These are phyloP conservation scores for Seira musarum DNA, from an alignment of 2,888 invertebrate species.

Conservation along the genomic window DNA sequence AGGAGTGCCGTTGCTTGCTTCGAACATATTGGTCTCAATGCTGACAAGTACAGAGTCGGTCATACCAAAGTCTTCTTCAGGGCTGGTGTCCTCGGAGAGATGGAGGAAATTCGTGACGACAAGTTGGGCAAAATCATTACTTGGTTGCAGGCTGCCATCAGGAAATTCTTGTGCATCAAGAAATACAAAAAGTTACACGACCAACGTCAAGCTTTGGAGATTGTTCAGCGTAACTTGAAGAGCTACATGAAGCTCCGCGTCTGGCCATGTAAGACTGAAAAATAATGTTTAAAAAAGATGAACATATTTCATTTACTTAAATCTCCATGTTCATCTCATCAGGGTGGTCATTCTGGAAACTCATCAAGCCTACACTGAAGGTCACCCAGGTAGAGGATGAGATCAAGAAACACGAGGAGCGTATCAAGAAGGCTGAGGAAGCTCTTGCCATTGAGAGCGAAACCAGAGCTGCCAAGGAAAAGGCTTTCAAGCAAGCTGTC, in stretches of 20 bases:
- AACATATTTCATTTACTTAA: no score
- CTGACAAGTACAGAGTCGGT: slow-evolving; percentile 97
- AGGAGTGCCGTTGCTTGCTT: slow-evolving; percentile 88
- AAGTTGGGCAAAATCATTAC: slow-evolving; percentile 97
- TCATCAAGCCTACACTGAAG: slow-evolving; percentile 98
- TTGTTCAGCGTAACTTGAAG: slow-evolving; percentile 99
- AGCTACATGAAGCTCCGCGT: slow-evolving; percentile 99
- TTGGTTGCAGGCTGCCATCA: slow-evolving; percentile 93
- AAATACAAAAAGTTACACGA: slow-evolving; percentile 76
- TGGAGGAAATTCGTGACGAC: slow-evolving; percentile 99
- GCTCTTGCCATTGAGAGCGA: slow-evolving; percentile 94
- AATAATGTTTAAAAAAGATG: no score
- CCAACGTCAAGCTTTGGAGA: slow-evolving; percentile 88
- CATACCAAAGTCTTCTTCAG: slow-evolving; percentile 99
- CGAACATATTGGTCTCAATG: slow-evolving; percentile 88
- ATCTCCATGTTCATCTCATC: no score
- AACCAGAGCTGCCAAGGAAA: no score
- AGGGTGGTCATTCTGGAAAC: no score
- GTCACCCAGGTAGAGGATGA: slow-evolving; percentile 99
- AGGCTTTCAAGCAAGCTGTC: slow-evolving; percentile 75
- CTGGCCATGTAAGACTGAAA: slow-evolving; percentile 79
- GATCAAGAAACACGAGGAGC: slow-evolving; percentile 98
- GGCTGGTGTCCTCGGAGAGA: slow-evolving; percentile 99
- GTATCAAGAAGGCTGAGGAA: slow-evolving; percentile 94
- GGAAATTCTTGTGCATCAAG: slow-evolving; percentile 83